A percentile compares a stretch with the other conserved stretches of the same genome.
phyloP scores from a whole-genome alignment of 2,113 vertebrate genomes.

The Nycticebus coucang region DNA sequence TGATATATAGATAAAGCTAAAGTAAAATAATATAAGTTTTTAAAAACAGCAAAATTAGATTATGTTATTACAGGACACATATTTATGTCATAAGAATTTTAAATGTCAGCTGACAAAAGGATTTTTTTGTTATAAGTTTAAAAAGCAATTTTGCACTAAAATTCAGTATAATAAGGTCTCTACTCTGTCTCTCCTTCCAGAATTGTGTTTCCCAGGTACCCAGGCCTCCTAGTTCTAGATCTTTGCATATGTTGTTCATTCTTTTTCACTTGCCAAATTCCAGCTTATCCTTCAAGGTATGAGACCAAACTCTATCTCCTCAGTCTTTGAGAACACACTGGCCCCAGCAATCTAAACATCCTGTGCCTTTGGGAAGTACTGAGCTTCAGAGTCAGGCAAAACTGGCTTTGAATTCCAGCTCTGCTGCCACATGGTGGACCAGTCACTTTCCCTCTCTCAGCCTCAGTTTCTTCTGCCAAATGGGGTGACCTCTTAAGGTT shows the following conservation, averaged over 20 bases:
- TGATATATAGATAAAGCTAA: neutral
- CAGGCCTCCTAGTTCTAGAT: neutral
- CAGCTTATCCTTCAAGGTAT: neutral
- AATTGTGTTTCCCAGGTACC: neutral
- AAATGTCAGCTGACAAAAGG: neutral
- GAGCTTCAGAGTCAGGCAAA: neutral
- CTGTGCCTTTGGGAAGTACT: neutral
- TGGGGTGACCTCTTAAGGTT: neutral
- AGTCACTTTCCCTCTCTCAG: neutral
- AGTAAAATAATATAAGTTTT: neutral
- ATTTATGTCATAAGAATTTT: neutral
- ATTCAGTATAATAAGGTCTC: neutral
- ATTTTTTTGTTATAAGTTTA: neutral
- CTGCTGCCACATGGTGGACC: neutral
- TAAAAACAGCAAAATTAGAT: neutral
- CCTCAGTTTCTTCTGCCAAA: neutral
- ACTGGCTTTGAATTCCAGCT: neutral
- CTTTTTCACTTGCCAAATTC: neutral
- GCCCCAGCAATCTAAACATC: neutral
- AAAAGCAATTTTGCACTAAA: neutral
- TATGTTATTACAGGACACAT: neutral
- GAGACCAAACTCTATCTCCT: neutral
- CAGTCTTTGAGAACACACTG: neutral
- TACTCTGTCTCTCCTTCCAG: neutral
- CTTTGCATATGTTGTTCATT: neutral